Conservation (phyloP, 2,888 invertebrate species). For the Lamproptera curius region DNA sequence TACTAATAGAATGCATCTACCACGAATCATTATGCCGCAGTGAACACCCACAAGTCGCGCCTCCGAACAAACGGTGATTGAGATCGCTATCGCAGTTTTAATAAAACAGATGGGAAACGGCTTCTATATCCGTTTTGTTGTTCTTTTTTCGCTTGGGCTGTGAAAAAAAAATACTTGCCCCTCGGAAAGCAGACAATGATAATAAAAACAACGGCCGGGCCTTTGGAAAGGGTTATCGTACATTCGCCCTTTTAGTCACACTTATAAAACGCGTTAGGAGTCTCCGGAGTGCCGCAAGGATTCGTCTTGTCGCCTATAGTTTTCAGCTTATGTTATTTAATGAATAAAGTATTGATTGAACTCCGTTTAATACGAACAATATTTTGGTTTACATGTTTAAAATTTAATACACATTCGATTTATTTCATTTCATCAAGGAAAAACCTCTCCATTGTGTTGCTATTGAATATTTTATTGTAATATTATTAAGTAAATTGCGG, state of each 20-base stretch:
- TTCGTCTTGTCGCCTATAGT: background rate
- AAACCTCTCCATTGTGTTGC: too few relatives aligned
- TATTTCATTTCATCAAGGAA: too few relatives aligned
- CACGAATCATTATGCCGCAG: conserved; percentile 10
- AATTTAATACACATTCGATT: too few relatives aligned
- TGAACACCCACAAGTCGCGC: conserved; percentile 25
- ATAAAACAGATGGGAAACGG: conserved; percentile 71
- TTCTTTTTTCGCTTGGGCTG: conserved; percentile 52
- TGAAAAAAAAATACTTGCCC: conserved; percentile 49
- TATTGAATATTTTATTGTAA: too few relatives aligned
- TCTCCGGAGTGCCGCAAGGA: conserved; percentile 1
- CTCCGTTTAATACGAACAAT: too few relatives aligned
- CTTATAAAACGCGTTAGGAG: conserved; percentile 56
- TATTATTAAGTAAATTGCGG: too few relatives aligned
- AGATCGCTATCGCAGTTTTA: conserved; percentile 73
- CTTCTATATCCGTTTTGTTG: conserved; percentile 62
- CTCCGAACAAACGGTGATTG: conserved; percentile 46
- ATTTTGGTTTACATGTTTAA: too few relatives aligned
- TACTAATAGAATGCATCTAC: too few relatives aligned
- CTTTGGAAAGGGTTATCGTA: conserved; percentile 63
- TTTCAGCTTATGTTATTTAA: background rate
- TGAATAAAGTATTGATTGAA: background rate
- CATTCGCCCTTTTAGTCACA: conserved; percentile 50
- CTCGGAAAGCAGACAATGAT: conserved; percentile 67
- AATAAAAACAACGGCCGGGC: conserved; percentile 69